A percentile compares a stretch with the other conserved stretches of the same genome.
Conservation (phyloP, 1,140 invertebrate genomes). For the Nephotettix cincticeps region DNA sequence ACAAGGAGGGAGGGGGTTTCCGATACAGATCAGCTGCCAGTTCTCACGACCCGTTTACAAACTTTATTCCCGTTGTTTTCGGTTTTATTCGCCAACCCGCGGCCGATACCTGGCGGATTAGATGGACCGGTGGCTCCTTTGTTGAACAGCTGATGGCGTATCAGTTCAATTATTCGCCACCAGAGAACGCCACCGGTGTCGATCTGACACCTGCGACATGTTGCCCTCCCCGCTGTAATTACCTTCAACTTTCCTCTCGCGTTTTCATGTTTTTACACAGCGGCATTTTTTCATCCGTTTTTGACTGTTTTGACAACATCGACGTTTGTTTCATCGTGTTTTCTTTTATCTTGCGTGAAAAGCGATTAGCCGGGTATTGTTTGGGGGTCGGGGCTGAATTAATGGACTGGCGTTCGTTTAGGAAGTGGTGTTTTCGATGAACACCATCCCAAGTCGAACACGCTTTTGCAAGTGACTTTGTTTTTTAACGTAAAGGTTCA, state of each 20-base stretch:
- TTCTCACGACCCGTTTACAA: conserved; percentile 4
- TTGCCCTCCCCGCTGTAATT: background rate
- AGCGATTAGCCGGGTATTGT: too few relatives aligned
- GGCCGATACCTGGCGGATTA: background rate
- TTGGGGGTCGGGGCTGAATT: too few relatives aligned
- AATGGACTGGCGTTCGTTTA: too few relatives aligned
- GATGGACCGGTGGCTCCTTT: background rate
- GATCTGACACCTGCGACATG: background rate
- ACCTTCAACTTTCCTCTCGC: background rate
- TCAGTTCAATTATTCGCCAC: background rate
- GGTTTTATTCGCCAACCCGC: background rate
- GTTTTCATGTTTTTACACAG: background rate
- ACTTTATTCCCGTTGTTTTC: conserved; percentile 14
- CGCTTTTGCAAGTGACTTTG: too few relatives aligned
- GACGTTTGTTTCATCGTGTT: too few relatives aligned
- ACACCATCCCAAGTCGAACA: too few relatives aligned
- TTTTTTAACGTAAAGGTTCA: too few relatives aligned
- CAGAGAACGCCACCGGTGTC: too few relatives aligned
- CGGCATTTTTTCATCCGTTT: background rate
- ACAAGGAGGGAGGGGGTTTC: background rate
- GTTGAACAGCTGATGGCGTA: background rate
- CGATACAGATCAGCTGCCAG: background rate
- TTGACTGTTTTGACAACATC: conserved; percentile 8
- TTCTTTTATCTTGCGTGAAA: too few relatives aligned
- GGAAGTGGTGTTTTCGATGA: too few relatives aligned